These are phyloP conservation scores for Mobula hypostoma DNA, from an alignment of 2,113 vertebrate species.

Conservation along the genomic window DNA sequence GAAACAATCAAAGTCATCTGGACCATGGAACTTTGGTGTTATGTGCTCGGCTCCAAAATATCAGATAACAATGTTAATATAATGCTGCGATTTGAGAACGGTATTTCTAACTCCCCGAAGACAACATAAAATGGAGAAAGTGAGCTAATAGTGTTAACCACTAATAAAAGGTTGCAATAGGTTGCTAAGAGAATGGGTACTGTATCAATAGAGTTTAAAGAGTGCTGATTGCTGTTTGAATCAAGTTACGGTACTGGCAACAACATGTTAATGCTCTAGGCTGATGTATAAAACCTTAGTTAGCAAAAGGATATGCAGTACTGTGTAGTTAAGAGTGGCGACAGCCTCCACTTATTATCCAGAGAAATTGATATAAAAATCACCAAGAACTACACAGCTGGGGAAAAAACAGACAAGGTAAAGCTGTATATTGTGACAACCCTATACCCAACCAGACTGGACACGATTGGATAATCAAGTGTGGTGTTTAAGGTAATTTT, in stretches of 20 bases:
- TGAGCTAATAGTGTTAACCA: background rate
- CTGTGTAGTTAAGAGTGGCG: background rate
- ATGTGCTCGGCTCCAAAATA: conserved; percentile 20
- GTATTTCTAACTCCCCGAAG: background rate
- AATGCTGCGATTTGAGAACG: background rate
- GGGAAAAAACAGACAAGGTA: background rate
- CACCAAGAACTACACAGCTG: background rate
- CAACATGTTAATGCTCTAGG: background rate
- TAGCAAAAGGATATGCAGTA: background rate
- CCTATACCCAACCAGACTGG: no score
- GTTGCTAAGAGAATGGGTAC: background rate
- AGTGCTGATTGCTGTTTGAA: no score
- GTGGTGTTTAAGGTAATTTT: no score
- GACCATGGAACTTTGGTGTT: background rate
- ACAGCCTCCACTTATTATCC: background rate
- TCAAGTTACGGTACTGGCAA: background rate
- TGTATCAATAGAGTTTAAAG: background rate
- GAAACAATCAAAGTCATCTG: conserved; percentile 31
- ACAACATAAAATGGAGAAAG: no score
- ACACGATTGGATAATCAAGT: no score
- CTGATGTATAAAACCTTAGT: background rate
- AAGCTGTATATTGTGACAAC: no score
- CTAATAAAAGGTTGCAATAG: background rate
- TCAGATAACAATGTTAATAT: conserved; percentile 5
- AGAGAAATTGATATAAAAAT: background rate